A percentile compares a stretch with the other conserved stretches of the same genome.
Conservation (phyloP, 2,888 invertebrate species). For the Lampropteryx suffumata region DNA sequence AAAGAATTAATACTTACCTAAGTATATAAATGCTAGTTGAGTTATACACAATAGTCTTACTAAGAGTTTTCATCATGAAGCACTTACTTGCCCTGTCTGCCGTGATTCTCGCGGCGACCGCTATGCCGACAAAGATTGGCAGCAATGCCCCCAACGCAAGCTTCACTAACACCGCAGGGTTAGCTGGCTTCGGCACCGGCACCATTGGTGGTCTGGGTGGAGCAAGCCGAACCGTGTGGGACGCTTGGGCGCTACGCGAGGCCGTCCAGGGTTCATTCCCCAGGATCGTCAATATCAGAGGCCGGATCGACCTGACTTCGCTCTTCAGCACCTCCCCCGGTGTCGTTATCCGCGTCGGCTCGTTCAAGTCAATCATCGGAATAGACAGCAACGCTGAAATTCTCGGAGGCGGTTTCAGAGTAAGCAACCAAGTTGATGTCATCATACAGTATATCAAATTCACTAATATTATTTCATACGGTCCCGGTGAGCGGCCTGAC, state of each 20-base stretch:
- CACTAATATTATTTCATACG: constrained; percentile 24
- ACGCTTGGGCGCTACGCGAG: constrained; percentile 22
- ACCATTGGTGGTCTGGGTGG: constrained; percentile 22
- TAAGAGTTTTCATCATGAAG: constrained; percentile 9
- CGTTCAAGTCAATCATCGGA: constrained; percentile 18
- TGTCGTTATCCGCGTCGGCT: constrained; percentile 9
- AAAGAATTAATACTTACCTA: too few relatives aligned
- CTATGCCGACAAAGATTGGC: constrained; percentile 10
- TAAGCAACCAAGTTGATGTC: background rate
- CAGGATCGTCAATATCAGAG: constrained; percentile 22
- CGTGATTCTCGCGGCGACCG: background rate
- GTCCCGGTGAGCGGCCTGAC: constrained; percentile 21
- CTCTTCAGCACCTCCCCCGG: constrained; percentile 22
- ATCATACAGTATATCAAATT: constrained; percentile 24
- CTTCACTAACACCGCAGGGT: background rate
- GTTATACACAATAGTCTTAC: too few relatives aligned
- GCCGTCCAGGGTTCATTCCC: constrained; percentile 3
- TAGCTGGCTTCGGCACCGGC: constrained; percentile 4
- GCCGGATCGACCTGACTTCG: constrained; percentile 22
- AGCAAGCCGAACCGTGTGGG: constrained; percentile 26
- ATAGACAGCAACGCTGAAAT: constrained; percentile 19
- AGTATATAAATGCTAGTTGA: background rate
- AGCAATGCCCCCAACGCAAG: background rate
- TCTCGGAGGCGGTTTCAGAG: constrained; percentile 16
- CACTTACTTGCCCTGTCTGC: constrained; percentile 4